These are phyloP conservation scores for Ibycter americanus DNA, from an alignment of 2,797 vertebrate species.

Conservation along the genomic window DNA sequence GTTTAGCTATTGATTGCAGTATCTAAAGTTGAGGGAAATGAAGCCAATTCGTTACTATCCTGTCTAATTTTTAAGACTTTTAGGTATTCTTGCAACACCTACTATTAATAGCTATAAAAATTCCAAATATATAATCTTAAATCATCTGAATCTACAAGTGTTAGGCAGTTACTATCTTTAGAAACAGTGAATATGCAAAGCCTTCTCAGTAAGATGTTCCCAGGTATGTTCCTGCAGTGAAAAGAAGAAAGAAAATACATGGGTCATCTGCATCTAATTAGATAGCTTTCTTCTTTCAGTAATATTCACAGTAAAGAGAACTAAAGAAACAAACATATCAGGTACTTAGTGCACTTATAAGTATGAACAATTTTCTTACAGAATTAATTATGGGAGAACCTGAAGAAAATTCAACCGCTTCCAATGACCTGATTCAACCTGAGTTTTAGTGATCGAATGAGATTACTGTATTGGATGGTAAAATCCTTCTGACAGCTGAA, in stretches of 20 bases:
- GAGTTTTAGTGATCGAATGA: background rate
- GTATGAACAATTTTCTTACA: background rate
- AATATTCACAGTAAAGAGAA: background rate
- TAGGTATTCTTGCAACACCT: background rate
- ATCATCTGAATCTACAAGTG: background rate
- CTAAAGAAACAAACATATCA: background rate
- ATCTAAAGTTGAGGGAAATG: background rate
- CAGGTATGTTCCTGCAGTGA: background rate
- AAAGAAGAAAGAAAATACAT: background rate
- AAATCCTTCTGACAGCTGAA: background rate
- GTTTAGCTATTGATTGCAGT: background rate
- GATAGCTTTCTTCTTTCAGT: background rate
- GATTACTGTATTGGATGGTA: background rate
- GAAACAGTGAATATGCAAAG: background rate
- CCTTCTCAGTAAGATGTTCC: background rate
- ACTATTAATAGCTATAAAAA: background rate
- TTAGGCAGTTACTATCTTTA: background rate
- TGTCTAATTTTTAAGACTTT: background rate
- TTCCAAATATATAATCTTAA: background rate
- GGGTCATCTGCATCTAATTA: background rate
- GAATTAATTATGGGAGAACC: background rate
- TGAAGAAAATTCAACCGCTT: background rate
- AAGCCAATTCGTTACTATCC: background rate
- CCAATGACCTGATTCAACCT: background rate
- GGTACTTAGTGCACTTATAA: background rate